Percentiles rank a stretch among this genome's conserved stretches.
phyloP scores from a whole-genome alignment of 2,113 vertebrate species.

The Lichenostomus cassidix region DNA sequence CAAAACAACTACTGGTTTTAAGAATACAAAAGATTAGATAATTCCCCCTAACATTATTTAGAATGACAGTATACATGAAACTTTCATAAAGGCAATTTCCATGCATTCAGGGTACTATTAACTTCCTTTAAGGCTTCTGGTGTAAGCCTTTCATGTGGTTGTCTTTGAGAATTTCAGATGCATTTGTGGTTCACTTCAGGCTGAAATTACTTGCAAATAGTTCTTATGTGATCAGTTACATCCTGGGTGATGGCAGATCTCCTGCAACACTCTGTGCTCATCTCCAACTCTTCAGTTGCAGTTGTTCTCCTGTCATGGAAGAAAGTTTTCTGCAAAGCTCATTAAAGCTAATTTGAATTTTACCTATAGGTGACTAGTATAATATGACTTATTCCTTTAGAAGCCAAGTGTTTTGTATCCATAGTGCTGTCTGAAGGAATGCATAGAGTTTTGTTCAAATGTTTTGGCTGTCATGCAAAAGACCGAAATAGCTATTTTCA shows the following conservation, averaged over 20 bases:
- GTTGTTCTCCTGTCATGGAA: background rate
- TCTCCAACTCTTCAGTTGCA: background rate
- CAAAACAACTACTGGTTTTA: background rate
- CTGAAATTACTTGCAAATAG: background rate
- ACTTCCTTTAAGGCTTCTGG: conserved; percentile 7
- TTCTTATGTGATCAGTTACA: background rate
- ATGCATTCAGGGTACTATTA: background rate
- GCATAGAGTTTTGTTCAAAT: background rate
- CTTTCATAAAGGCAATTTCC: conserved; percentile 6
- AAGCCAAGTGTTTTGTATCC: background rate
- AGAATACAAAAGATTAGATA: background rate
- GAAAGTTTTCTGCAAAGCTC: background rate
- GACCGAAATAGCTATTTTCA: background rate
- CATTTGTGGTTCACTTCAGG: background rate
- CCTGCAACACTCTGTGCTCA: background rate
- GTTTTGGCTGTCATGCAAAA: background rate
- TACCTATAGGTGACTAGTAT: background rate
- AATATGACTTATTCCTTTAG: background rate
- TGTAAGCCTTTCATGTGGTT: conserved; percentile 4
- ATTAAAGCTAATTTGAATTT: background rate
- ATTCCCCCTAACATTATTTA: background rate
- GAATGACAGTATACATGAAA: background rate
- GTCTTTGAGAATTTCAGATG: conserved; percentile 9
- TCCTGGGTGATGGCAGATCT: background rate
- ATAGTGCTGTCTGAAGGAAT: background rate